These are phyloP conservation scores for Potamarius usumacintae DNA, from an alignment of 2,113 vertebrate species.

Conservation along the genomic window DNA sequence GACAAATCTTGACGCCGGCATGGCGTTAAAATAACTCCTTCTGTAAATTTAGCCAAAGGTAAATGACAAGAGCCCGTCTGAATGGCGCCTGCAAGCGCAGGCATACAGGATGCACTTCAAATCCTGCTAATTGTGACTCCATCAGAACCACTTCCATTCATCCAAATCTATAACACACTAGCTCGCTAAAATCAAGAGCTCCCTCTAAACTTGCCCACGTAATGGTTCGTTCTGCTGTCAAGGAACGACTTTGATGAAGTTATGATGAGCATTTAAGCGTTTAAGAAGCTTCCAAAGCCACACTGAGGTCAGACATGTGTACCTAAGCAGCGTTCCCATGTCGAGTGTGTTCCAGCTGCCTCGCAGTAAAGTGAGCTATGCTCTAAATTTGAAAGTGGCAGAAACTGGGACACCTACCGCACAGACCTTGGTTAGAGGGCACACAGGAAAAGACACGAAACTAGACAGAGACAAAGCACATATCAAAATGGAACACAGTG, in stretches of 20 bases:
- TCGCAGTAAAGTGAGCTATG: conserved; percentile 30
- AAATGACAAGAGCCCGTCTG: conserved; percentile 17
- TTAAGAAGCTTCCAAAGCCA: conserved; percentile 30
- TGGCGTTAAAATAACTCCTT: conserved; percentile 8
- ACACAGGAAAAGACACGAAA: conserved; percentile 27
- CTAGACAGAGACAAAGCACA: conserved; percentile 5
- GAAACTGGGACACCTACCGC: conserved; percentile 51
- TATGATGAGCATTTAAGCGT: background rate
- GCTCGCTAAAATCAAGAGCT: conserved; percentile 19
- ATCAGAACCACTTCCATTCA: conserved; percentile 42
- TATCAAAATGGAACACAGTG: conserved; percentile 15
- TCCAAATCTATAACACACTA: conserved; percentile 5
- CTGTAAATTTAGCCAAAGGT: conserved; percentile 16
- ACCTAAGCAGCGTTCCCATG: conserved; percentile 18
- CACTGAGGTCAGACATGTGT: conserved; percentile 5
- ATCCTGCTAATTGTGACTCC: conserved; percentile 28
- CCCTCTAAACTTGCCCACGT: background rate
- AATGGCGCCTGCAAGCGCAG: conserved; percentile 11
- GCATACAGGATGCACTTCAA: conserved; percentile 23
- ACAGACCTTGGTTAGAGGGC: conserved; percentile 43
- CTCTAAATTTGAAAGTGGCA: conserved; percentile 42
- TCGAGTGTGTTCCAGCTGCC: conserved; percentile 28
- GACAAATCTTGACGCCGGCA: conserved; percentile 17
- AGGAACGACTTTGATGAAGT: conserved; percentile 6
- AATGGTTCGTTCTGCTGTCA: conserved; percentile 15